These are phyloP conservation scores for Agrypnia vestita DNA, from an alignment of 1,140 invertebrate genomes.

Conservation along the genomic window DNA sequence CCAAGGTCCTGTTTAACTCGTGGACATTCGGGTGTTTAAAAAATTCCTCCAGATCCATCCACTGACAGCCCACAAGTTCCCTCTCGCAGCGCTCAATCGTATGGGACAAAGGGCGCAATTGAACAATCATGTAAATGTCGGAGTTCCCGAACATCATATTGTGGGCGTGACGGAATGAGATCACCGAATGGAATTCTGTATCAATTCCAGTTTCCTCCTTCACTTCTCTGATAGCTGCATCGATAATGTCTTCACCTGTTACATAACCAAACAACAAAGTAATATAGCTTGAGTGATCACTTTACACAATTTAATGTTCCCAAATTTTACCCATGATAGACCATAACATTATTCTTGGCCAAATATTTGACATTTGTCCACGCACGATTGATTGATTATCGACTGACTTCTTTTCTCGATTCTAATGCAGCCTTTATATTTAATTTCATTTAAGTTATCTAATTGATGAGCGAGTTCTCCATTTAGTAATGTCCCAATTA, in stretches of 20 bases:
- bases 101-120: slow-evolving; percentile 78
- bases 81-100: slow-evolving; percentile 80
- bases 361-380: too few relatives aligned
- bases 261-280: slow-evolving; percentile 50
- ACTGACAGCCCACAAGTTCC: slow-evolving; percentile 84
- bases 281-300: too few relatives aligned
- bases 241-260: slow-evolving; percentile 85
- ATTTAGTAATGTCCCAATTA: too few relatives aligned
- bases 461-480: too few relatives aligned
- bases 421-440: too few relatives aligned
- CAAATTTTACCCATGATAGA: too few relatives aligned
- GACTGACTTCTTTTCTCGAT: too few relatives aligned
- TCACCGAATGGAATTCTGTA: slow-evolving; percentile 82
- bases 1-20: slow-evolving; percentile 80
- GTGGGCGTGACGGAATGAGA: slow-evolving; percentile 85
- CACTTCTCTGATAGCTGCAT: slow-evolving; percentile 89
- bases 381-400: too few relatives aligned
- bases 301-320: too few relatives aligned
- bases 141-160: slow-evolving; percentile 83
- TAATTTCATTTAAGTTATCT: too few relatives aligned
- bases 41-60: slow-evolving; percentile 90
- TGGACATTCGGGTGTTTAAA: slow-evolving; percentile 81
- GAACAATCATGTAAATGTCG: slow-evolving; percentile 87
- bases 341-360: too few relatives aligned
- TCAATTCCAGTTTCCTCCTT: slow-evolving; percentile 91